phyloP scores from a whole-genome alignment of 1,140 invertebrate species.

The Sweltsa coloradensis region DNA sequence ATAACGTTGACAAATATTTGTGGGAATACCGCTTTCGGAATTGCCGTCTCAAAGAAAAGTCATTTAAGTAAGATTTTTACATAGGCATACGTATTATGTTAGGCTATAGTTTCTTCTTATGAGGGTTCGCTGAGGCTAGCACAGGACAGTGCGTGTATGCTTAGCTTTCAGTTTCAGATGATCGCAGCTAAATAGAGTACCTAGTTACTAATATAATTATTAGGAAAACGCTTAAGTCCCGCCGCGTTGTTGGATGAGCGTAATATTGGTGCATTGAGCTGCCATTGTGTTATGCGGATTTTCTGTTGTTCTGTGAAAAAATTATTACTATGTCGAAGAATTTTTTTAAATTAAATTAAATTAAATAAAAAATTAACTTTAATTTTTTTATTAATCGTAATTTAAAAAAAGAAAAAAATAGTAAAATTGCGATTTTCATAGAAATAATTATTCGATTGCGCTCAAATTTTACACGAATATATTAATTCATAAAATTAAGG shows the following conservation, averaged over 20 bases:
- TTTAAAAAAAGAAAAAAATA: no score
- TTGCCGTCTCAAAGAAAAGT: slow-evolving; percentile 55
- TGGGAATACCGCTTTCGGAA: slow-evolving; percentile 66
- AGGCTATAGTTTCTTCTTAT: not conserved
- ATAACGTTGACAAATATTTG: slow-evolving; percentile 63
- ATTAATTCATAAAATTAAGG: no score
- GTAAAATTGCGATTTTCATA: no score
- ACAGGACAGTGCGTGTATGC: not conserved
- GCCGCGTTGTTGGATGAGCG: not conserved
- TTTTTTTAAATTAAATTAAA: no score
- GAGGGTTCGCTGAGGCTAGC: not conserved
- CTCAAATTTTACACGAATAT: no score
- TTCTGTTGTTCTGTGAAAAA: no score
- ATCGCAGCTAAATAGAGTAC: not conserved
- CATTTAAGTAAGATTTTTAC: slow-evolving; percentile 29
- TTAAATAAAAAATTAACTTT: no score
- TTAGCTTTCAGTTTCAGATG: not conserved
- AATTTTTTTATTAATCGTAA: no score
- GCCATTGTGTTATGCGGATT: no score
- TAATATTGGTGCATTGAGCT: no score
- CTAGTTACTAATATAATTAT: not conserved
- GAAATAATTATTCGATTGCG: no score
- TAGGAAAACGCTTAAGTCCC: not conserved
- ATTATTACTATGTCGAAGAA: no score
- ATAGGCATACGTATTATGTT: not conserved